Evolutionary conservation across 1,140 invertebrate genomes (phyloP), one percentile per base, ranked within the genome.

Genomic region (Rhynchophorus ferrugineus): DNA sequence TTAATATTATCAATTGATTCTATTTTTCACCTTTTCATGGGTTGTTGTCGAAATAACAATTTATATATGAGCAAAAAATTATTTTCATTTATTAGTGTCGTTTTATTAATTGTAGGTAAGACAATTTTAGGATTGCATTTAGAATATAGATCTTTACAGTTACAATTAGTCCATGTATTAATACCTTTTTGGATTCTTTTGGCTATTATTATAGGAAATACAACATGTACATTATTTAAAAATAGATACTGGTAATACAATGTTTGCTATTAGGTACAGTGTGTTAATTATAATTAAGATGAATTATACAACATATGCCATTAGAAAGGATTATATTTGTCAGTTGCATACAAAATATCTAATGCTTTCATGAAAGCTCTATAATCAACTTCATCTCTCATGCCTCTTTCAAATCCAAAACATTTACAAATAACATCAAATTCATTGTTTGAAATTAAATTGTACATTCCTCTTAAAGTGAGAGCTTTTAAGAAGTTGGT

Each of bases 1-100:
- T 79, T 78, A 39, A 87, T 92, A 52, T 73, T 95, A 47, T 68
- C 94, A 2, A 83, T 90, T 50, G 91, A 91, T 63, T 83, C 92
- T 9, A 72, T 88, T 37, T 89, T 93, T 61, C 84, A 90, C 61
- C 87, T 93, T 72, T 82, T 92, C 52, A 84, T 85, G 1, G 84
- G 87, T 59, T 92, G 86, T 65, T 83, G 85, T 69, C 87, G 72
- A 58, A 75, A 78, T 55, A 77, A 59, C 67, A 81, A 69, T 49
- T 75, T 73, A 61, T 77, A 78, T 57, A 79, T 77, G 54, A 73
- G 71, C 64, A 81, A 81, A 69, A 84, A 89, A 73, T 73, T 81
- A 20, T 85, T 84, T 78, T 85, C 89, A 61, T 81, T 91, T 55
- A 71, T 77, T n/a, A 79, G 81, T 20, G 81, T 87, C 20, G 66